Evolutionary conservation across 1,140 invertebrate genomes (phyloP).

Genomic region (Trichonephila clavata): DNA sequence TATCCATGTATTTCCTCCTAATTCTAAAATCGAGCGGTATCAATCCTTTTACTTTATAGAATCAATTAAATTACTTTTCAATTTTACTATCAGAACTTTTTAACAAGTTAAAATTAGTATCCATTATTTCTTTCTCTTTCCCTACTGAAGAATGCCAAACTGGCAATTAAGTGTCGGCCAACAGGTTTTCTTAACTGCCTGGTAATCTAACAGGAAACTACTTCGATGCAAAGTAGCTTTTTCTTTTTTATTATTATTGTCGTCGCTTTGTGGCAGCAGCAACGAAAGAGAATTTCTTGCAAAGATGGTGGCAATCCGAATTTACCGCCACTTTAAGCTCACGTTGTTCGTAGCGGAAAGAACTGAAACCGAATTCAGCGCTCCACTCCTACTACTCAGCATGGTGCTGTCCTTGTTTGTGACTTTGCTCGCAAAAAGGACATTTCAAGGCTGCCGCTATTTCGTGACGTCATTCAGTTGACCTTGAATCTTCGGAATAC

Average conservation of each 20-base stretch:
- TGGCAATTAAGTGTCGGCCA: not conserved
- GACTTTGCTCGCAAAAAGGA: slow-evolving; percentile 68
- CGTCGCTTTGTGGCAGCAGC: not conserved
- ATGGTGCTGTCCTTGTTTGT: slow-evolving; percentile 69
- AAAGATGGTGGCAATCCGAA: not conserved
- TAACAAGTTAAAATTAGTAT: not conserved
- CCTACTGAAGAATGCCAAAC: not conserved
- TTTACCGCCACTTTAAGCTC: slow-evolving; percentile 9
- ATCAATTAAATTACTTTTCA: not conserved
- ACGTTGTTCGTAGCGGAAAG: not conserved
- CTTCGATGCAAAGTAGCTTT: not conserved
- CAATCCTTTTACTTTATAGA: not conserved
- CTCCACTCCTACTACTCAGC: slow-evolving; percentile 52
- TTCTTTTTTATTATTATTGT: not conserved
- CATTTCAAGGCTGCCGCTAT: slow-evolving; percentile 63
- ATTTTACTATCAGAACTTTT: not conserved
- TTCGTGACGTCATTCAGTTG: slow-evolving; percentile 69
- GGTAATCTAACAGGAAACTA: not conserved
- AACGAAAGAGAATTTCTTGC: not conserved
- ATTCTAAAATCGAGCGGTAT: not conserved
- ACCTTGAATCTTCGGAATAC: slow-evolving; percentile 68
- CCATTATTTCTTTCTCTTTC: not conserved
- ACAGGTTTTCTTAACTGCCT: not conserved
- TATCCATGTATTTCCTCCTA: not conserved
- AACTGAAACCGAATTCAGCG: not conserved